phyloP scores from a whole-genome alignment of 2,113 vertebrate genomes.

The Amblyopsis rosae region DNA sequence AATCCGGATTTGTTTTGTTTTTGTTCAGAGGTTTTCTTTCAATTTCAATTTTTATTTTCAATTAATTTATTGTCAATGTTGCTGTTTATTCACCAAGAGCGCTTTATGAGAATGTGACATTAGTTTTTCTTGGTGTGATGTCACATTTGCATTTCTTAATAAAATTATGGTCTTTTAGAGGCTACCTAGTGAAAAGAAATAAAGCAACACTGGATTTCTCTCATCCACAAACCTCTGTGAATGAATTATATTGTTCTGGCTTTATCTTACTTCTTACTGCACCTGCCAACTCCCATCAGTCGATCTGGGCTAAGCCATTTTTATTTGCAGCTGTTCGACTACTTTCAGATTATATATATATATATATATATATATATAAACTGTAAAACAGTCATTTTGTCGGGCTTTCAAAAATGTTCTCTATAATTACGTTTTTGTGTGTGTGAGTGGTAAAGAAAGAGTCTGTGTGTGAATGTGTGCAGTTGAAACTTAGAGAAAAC shows the following conservation, averaged over 20 bases:
- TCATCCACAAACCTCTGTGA: slow-evolving; percentile 62
- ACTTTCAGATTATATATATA: neutral
- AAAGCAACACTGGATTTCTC: slow-evolving; percentile 76
- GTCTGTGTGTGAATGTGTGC: slow-evolving; percentile 4
- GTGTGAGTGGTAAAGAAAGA: slow-evolving; percentile 8
- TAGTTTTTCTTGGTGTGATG: slow-evolving; percentile 66
- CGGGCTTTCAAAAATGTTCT: neutral
- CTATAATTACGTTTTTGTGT: slow-evolving; percentile 16
- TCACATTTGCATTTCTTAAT: slow-evolving; percentile 73
- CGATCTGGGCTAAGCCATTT: slow-evolving; percentile 6
- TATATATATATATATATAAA: too few relatives aligned
- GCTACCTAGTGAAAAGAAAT: slow-evolving; percentile 70
- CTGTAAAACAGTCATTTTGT: neutral
- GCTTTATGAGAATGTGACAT: slow-evolving; percentile 75
- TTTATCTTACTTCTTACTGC: slow-evolving; percentile 19
- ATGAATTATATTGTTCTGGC: slow-evolving; percentile 44
- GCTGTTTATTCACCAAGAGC: slow-evolving; percentile 75
- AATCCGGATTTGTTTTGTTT: slow-evolving; percentile 70
- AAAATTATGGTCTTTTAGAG: slow-evolving; percentile 67
- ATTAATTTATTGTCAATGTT: slow-evolving; percentile 79
- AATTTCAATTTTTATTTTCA: slow-evolving; percentile 36
- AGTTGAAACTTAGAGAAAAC: slow-evolving; percentile 11
- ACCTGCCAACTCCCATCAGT: slow-evolving; percentile 13
- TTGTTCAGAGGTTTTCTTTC: slow-evolving; percentile 61
- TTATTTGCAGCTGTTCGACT: neutral